Evolutionary conservation across 1,140 invertebrate species (phyloP).

Genomic region (Sarcophaga peregrina): DNA sequence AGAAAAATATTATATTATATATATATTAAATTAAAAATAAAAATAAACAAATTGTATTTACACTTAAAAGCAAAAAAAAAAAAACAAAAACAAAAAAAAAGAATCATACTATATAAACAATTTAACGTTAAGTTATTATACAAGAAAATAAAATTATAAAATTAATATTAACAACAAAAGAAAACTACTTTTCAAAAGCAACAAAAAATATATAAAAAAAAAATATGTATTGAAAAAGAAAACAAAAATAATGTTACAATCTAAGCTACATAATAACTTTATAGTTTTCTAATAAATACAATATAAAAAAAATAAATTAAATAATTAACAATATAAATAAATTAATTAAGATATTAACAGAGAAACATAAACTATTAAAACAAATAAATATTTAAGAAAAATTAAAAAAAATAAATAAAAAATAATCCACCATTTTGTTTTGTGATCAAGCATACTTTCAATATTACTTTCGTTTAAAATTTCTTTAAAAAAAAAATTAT

Average conservation of each 20-base stretch:
- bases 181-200: conserved; percentile 2
- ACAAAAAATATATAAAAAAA: background rate
- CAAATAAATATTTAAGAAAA: background rate
- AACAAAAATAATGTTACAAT: conserved; percentile 53
- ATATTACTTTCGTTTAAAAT: too few species aligned
- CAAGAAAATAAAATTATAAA: conserved; percentile 15
- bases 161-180: background rate
- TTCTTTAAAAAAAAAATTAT: too few species aligned
- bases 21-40: background rate
- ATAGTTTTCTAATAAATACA: conserved; percentile 57
- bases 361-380: background rate
- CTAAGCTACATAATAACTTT: conserved; percentile 61
- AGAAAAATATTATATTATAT: conserved; percentile 26
- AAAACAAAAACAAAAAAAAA: background rate
- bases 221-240: background rate
- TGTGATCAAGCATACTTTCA: too few species aligned
- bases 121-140: conserved; percentile 31
- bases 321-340: background rate
- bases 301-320: conserved; percentile 40
- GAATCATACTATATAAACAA: conserved; percentile 16
- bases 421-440: too few species aligned
- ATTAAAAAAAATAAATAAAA: too few species aligned
- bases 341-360: background rate
- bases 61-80: conserved; percentile 10
- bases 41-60: conserved; percentile 31